Evolutionary conservation across 2,888 invertebrate species (phyloP).

Genomic region (Phasia obesa): DNA sequence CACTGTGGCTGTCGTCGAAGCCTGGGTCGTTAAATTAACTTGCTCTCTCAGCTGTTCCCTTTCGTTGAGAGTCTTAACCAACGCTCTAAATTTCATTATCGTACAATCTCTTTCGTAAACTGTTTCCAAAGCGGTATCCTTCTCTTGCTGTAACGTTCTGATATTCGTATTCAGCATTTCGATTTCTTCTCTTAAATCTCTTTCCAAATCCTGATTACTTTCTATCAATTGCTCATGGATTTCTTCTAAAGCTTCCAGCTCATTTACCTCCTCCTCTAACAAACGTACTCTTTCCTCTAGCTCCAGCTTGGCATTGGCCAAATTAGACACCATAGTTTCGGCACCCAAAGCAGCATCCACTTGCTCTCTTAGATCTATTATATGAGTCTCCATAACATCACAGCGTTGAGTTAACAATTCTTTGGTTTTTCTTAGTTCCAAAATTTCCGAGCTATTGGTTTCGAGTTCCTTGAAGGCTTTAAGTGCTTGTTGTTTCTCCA

Average conservation of each 20-base stretch:
- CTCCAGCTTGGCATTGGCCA: conserved; percentile 95
- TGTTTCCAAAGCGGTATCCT: conserved; percentile 94
- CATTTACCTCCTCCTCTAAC: conserved; percentile 94
- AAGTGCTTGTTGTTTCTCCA: conserved; percentile 95
- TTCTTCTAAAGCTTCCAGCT: conserved; percentile 94
- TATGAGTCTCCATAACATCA: conserved; percentile 92
- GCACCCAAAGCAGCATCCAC: conserved; percentile 98
- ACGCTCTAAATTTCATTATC: conserved; percentile 95
- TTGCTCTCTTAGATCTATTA: conserved; percentile 95
- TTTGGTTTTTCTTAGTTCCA: conserved; percentile 91
- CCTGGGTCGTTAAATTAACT: conserved; percentile 83
- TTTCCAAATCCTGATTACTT: conserved; percentile 94
- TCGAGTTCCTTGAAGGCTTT: conserved; percentile 95
- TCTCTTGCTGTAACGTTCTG: conserved; percentile 90
- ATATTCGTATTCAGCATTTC: conserved; percentile 93
- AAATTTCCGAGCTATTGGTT: conserved; percentile 92
- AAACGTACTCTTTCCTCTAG: conserved; percentile 95
- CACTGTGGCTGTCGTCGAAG: conserved; percentile 84
- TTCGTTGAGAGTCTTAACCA: conserved; percentile 94
- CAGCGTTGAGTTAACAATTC: conserved; percentile 90
- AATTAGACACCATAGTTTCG: conserved; percentile 98
- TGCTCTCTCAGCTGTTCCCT: conserved; percentile 86
- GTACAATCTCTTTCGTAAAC: conserved; percentile 96
- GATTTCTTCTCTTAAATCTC: conserved; percentile 96
- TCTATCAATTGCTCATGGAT: conserved; percentile 99